Base-by-base conservation (phyloP, 2,113 vertebrate species). In the Hippocampus barbouri region DNA sequence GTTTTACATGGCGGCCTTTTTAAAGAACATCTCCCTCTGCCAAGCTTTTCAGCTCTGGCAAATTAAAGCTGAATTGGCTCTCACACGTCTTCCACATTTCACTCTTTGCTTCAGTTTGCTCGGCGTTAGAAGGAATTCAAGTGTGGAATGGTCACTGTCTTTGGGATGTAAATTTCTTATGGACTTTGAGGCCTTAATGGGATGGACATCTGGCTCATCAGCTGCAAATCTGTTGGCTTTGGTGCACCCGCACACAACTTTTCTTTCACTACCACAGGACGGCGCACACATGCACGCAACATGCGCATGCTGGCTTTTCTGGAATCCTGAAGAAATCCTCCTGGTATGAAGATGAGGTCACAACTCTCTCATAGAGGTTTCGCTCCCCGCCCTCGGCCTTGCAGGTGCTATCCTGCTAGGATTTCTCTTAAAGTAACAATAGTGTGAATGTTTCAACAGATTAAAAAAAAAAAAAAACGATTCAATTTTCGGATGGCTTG, bases 161-260 rank as follows among this genome's bases (percentile, higher is more conserved):
- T 88, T 87, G 80, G 83, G 64, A 90, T 90, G 85, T 68, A 82
- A 86, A 90, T 89, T 67, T 15, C 73, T 73, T 72, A 74, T 69
- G 38, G 82, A 67, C 86, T 78, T 72, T 69, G 73, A 78, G 72
- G 79, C 38, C 76, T 77, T 77, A 85, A 86, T 83, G 80, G 70
- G 80, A 57, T 77, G 80, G 74, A 66, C 79, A 79, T 75, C 85
- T 83, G 81, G 79, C 83, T 85, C 79, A 79, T 82, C 73, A 79
- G 76, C 71, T 80, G 69, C 75, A 77, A 85, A 84, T 84, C 69
- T 78, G 82, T 83, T 85, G 75, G 75, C 73, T 84, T 84, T 86
- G 79, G 81, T 67, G 14, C 53, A 21, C n/a, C 30, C 70, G 30
- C 70, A 63, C 57, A 68, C 51, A 76, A 70, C 66, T 83, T 43